A percentile compares a stretch with the other conserved stretches of the same genome.
Conservation (phyloP, 2,797 vertebrate genomes). For the Tauraco hartlaubi region DNA sequence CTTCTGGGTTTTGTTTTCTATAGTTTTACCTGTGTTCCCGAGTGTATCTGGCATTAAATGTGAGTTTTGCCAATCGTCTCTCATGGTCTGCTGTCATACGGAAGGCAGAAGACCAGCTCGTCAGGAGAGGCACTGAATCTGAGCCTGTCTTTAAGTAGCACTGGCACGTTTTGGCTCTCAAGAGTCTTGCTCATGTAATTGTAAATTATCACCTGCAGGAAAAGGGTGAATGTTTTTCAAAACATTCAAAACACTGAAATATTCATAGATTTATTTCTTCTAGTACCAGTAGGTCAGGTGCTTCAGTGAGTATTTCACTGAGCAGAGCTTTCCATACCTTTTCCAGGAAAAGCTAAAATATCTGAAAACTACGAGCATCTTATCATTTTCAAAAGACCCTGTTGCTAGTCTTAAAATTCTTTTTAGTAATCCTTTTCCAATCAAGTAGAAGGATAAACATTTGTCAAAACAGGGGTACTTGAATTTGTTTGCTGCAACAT, state of each 20-base stretch:
- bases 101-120: background rate
- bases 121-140: background rate
- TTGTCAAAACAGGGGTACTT: constrained; percentile 2
- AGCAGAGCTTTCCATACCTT: background rate
- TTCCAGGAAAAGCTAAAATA: background rate
- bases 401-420: background rate
- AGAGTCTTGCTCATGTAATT: background rate
- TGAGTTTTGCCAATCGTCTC: background rate
- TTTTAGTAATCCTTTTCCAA: background rate
- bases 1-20: background rate
- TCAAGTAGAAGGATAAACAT: constrained; percentile 16
- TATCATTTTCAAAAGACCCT: background rate
- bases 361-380: background rate
- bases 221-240: background rate
- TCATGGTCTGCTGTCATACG: background rate
- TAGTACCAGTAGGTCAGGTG: background rate
- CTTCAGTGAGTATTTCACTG: background rate
- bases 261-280: background rate
- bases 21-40: background rate
- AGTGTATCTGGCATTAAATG: background rate
- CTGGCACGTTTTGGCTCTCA: background rate
- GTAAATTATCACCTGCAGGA: background rate
- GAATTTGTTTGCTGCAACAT: background rate
- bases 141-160: background rate
- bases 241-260: background rate